Evolutionary conservation across 1,140 invertebrate genomes (phyloP), one percentile per base, ranked within the genome.

Genomic region (Rhagoletis zephyria): DNA sequence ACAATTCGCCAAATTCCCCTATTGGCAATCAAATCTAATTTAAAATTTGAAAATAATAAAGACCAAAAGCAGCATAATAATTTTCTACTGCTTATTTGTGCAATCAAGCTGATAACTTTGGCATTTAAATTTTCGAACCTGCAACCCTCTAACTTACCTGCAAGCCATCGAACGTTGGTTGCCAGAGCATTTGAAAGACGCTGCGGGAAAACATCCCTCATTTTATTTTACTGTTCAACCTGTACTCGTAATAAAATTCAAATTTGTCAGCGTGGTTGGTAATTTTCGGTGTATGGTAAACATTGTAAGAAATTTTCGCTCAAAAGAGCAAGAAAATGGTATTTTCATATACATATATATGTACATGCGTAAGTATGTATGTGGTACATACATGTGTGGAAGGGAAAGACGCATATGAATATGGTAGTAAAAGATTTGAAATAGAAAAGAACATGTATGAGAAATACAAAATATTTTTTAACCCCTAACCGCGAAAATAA

Each of bases 21-120:
- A 81, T 10, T 81, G 74, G 48, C 74, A 30, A 81, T 81, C 74
- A 81, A 81, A 81, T 81, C 48, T 81, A 59, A 81, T 81, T 81
- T 19, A 56, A 56, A 81, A 56, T 81, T 56, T 59, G 51, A 81
- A 81, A 56, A 59, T 56, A 51, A 51, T 81, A 56, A 81, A 81
- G n/a, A 81, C 48, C 74, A 56, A 81, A 77, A 56, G 48, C 48
- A 81, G 74, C 74, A 48, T 30, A 56, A 81, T 81, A 81, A 81
- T 81, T 81, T 81, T 48, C 14, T 48, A 56, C 48, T 56, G 48
- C 74, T 81, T 81, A 81, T 81, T 81, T 81, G 48, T 56, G 48
- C 74, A 56, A 56, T 81, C 48, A 16, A 56, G 74, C 74, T 56
- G 45, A 81, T 2, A 56, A 10, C 74, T 12, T 59, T n/a, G 45